These are phyloP conservation scores for Adrianichthys oophorus DNA, from an alignment of 2,797 vertebrate species.

Conservation along the genomic window DNA sequence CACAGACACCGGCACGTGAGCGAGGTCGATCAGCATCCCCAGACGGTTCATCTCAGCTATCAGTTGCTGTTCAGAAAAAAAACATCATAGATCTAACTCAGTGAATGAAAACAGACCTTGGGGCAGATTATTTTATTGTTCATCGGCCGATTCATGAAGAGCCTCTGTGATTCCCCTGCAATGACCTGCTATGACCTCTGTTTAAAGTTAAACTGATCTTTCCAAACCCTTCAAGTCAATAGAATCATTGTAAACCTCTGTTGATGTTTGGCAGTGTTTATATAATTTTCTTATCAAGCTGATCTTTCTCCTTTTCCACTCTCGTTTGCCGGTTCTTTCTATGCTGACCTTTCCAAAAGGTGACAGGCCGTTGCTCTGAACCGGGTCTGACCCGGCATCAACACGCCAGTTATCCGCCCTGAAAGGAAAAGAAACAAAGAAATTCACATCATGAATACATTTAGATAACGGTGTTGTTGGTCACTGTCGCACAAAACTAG, in stretches of 20 bases:
- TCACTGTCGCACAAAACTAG: too few species aligned
- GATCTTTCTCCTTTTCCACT: not conserved
- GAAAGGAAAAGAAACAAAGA: not conserved
- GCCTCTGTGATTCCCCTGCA: too few species aligned
- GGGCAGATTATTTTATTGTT: too few species aligned
- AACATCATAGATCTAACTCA: too few species aligned
- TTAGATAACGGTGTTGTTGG: not conserved
- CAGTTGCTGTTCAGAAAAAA: conserved; percentile 68
- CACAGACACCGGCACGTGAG: conserved; percentile 84
- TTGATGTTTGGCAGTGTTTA: too few species aligned
- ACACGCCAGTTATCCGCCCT: conserved; percentile 96
- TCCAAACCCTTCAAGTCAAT: too few species aligned
- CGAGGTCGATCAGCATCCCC: conserved; percentile 90
- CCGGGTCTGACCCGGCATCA: conserved; percentile 70
- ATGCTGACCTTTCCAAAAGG: conserved; percentile 86
- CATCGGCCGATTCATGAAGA: too few species aligned
- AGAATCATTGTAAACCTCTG: too few species aligned
- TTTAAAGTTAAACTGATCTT: too few species aligned
- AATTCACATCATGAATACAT: not conserved
- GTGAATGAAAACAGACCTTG: too few species aligned
- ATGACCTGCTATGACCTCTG: too few species aligned
- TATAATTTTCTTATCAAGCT: not conserved
- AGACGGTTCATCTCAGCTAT: conserved; percentile 91
- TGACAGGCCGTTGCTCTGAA: conserved; percentile 82
- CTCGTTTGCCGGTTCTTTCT: not conserved